These are phyloP conservation scores for Thymelicus sylvestris DNA, from an alignment of 2,888 invertebrate species.

Conservation along the genomic window DNA sequence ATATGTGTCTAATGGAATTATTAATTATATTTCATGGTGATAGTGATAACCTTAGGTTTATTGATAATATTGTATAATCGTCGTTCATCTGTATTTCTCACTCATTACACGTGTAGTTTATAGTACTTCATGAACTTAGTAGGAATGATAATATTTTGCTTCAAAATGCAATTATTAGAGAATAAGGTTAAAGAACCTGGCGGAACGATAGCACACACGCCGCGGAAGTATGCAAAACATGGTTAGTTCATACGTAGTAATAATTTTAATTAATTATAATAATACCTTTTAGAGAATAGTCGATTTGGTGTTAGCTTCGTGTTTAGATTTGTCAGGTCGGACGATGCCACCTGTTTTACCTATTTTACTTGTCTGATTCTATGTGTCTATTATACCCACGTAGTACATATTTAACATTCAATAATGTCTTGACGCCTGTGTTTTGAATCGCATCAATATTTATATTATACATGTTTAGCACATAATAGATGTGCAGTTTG, in stretches of 20 bases:
- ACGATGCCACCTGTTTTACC: slow-evolving; percentile 3
- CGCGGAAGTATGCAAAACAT: slow-evolving; percentile 8
- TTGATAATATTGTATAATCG: slow-evolving; percentile 15
- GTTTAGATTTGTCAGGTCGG: slow-evolving; percentile 24
- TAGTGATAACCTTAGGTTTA: slow-evolving; percentile 6
- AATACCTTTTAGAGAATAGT: slow-evolving; percentile 6
- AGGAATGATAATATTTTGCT: slow-evolving; percentile 3
- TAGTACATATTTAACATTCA: slow-evolving; percentile 1
- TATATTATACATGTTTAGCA: neutral
- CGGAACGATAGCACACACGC: neutral
- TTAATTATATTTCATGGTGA: neutral
- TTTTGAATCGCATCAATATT: neutral
- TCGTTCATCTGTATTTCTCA: slow-evolving; percentile 26
- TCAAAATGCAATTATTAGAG: slow-evolving; percentile 4
- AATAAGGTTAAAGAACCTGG: neutral
- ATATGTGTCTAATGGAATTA: slow-evolving; percentile 23
- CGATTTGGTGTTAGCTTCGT: slow-evolving; percentile 16
- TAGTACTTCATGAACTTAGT: slow-evolving; percentile 7
- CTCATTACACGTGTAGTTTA: slow-evolving; percentile 16
- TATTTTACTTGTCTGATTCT: slow-evolving; percentile 14
- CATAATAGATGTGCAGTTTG: neutral
- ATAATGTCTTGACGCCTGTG: neutral
- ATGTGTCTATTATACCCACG: slow-evolving; percentile 1
- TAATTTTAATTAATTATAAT: slow-evolving; percentile 15
- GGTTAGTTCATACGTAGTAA: neutral